Conservation (phyloP, 2,113 vertebrate species). For the Hippocampus barbouri region DNA sequence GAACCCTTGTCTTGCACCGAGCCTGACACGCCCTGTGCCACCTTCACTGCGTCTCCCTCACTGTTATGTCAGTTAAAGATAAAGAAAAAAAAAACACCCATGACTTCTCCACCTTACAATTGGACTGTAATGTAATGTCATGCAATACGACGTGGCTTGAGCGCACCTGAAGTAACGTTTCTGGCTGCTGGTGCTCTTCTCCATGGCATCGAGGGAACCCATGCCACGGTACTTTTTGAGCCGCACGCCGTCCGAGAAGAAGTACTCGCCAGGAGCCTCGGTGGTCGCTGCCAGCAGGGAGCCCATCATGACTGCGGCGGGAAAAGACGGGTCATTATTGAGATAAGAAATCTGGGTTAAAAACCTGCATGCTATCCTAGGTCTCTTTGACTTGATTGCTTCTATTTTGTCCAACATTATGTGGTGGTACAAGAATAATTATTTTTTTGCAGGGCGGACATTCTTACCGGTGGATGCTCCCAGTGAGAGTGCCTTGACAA, state of each 20-base stretch:
- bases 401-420: background rate
- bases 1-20: slow-evolving; percentile 93
- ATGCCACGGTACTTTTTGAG: slow-evolving; percentile 93
- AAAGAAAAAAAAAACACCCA: background rate
- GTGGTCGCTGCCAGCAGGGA: slow-evolving; percentile 88
- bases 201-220: slow-evolving; percentile 92
- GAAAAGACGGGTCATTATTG: background rate
- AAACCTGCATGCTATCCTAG: too few species aligned
- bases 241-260: slow-evolving; percentile 89
- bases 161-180: slow-evolving; percentile 88
- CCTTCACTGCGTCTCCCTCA: slow-evolving; percentile 89
- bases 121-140: too few species aligned
- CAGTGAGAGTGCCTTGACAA: slow-evolving; percentile 87
- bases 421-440: background rate
- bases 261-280: slow-evolving; percentile 89
- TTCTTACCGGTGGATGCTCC: slow-evolving; percentile 86
- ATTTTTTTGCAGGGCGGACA: background rate
- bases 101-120: background rate
- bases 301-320: slow-evolving; percentile 88
- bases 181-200: slow-evolving; percentile 88
- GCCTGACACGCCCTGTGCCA: slow-evolving; percentile 88
- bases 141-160: too few species aligned
- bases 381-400: background rate
- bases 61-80: slow-evolving; percentile 51
- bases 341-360: background rate